Evolutionary conservation across 2,113 vertebrate species (phyloP).

Genomic region (Scophthalmus maximus): DNA sequence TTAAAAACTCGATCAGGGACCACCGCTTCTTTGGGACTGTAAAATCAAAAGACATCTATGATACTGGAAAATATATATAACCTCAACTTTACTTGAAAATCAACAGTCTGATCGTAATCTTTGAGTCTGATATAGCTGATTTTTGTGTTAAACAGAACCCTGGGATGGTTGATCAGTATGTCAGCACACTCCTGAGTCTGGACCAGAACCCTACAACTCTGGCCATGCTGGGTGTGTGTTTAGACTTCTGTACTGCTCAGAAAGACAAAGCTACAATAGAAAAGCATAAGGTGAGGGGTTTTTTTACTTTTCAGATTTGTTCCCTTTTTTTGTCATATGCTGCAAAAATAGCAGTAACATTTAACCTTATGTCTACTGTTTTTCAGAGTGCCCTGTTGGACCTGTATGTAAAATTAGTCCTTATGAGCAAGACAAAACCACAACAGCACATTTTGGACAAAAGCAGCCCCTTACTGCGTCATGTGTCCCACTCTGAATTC

Average conservation of each 20-base stretch:
- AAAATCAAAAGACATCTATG: not conserved
- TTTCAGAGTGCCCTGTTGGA: constrained; percentile 89
- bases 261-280: constrained; percentile 87
- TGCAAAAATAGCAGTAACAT: not conserved
- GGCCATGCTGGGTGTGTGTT: constrained; percentile 88
- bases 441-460: constrained; percentile 91
- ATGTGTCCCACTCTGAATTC: constrained; percentile 91
- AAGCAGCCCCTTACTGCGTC: constrained; percentile 89
- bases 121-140: not conserved
- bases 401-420: constrained; percentile 93
- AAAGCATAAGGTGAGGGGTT: constrained; percentile 86
- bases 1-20: too few species aligned
- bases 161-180: constrained; percentile 89
- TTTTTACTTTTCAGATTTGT: not conserved
- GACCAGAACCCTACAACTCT: constrained; percentile 87
- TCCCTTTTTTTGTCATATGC: too few species aligned
- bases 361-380: not conserved
- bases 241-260: constrained; percentile 90
- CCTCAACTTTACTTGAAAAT: not conserved
- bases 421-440: constrained; percentile 96
- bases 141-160: constrained; percentile 82
- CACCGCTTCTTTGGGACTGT: too few species aligned
- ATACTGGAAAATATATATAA: not conserved
- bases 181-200: constrained; percentile 87
- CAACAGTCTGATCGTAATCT: too few species aligned